Evolutionary conservation across 2,113 vertebrate genomes (phyloP).

Genomic region (Cavia aperea): DNA sequence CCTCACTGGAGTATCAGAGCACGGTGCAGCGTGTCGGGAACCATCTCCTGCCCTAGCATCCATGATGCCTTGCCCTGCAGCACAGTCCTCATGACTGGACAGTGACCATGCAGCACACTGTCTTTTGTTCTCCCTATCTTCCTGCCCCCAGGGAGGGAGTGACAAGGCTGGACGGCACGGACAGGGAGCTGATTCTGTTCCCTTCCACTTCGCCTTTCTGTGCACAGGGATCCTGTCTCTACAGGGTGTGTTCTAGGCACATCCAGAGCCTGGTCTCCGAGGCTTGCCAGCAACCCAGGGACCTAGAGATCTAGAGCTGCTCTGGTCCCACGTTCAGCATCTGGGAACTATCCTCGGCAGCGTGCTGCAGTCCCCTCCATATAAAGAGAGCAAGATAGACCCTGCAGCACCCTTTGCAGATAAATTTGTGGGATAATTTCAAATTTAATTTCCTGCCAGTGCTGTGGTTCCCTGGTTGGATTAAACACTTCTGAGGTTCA

Average conservation of each 20-base stretch:
- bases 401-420: not conserved
- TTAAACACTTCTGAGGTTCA: too few relatives aligned
- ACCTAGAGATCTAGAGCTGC: not conserved
- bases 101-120: not conserved
- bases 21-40: not conserved
- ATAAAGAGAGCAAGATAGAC: not conserved
- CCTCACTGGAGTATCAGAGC: not conserved
- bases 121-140: not conserved
- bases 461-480: not conserved
- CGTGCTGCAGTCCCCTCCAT: not conserved
- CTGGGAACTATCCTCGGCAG: not conserved
- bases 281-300: rapidly evolving
- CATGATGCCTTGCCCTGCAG: rapidly evolving
- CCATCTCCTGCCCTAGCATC: not conserved
- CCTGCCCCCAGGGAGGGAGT: not conserved
- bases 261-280: not conserved
- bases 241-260: not conserved
- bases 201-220: not conserved
- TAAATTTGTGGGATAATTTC: not conserved
- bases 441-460: not conserved
- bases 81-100: not conserved
- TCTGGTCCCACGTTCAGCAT: not conserved
- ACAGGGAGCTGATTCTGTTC: not conserved
- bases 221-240: not conserved
- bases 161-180: not conserved